A percentile compares a stretch with the other conserved stretches of the same genome.
Evolutionary conservation across 2,113 vertebrate genomes (phyloP).

Genomic region (Pavo muticus): DNA sequence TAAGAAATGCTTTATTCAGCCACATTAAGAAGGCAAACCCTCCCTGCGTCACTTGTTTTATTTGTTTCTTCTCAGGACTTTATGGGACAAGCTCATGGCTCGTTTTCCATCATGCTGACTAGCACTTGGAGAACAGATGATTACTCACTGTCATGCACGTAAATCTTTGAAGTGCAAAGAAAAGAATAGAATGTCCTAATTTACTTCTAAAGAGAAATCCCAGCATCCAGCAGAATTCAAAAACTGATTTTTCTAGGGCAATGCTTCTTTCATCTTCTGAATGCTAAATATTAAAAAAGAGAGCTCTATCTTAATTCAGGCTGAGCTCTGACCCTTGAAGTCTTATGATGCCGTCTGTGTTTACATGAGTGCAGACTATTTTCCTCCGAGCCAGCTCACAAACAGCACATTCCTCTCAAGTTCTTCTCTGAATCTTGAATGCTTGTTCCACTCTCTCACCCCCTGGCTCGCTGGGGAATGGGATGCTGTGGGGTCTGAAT

Average conservation of each 20-base stretch:
- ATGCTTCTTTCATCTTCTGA: slow-evolving; percentile 35
- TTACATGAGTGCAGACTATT: background rate
- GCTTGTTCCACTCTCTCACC: background rate
- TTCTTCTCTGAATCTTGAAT: background rate
- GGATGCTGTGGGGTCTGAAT: background rate
- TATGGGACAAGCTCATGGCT: background rate
- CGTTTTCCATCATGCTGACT: background rate
- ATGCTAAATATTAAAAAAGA: slow-evolving; percentile 34
- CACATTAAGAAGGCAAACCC: background rate
- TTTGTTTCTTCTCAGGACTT: slow-evolving; percentile 41
- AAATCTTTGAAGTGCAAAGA: slow-evolving; percentile 39
- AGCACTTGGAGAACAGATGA: background rate
- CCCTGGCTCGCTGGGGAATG: background rate
- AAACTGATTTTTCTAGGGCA: slow-evolving; percentile 50
- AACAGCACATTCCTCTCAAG: background rate
- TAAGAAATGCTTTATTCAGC: background rate
- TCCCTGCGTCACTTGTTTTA: slow-evolving; percentile 1
- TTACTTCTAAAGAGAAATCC: slow-evolving; percentile 32
- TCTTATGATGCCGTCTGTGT: background rate
- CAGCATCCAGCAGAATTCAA: slow-evolving; percentile 19
- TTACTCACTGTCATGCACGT: slow-evolving; percentile 9
- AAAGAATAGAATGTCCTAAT: slow-evolving; percentile 11
- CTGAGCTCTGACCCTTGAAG: slow-evolving; percentile 37
- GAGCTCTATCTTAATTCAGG: slow-evolving; percentile 40
- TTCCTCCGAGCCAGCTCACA: slow-evolving; percentile 7